phyloP scores from a whole-genome alignment of 2,888 invertebrate species.

The Tipula helvola region DNA sequence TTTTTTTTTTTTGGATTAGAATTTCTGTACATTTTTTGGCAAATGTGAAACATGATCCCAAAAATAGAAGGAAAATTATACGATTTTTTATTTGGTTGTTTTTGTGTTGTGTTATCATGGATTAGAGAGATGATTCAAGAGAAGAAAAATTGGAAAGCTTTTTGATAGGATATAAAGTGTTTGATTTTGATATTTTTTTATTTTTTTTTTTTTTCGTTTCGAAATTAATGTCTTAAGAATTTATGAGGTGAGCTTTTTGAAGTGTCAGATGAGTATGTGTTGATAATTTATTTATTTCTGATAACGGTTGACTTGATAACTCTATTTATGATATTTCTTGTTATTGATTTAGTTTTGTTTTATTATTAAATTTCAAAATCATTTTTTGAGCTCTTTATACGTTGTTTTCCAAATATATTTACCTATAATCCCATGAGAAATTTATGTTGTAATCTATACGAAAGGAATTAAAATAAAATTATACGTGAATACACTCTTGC shows the following conservation, averaged over 20 bases:
- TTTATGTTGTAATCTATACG: neutral
- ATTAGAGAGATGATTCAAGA: neutral
- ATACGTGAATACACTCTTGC: neutral
- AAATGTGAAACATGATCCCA: constrained; percentile 4
- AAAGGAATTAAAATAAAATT: neutral
- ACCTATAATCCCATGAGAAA: neutral
- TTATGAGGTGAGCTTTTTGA: neutral
- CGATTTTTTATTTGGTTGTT: neutral
- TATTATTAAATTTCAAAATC: neutral
- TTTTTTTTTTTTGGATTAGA: neutral
- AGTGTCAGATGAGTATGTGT: neutral
- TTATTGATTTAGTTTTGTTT: neutral
- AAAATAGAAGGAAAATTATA: neutral
- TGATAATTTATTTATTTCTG: neutral
- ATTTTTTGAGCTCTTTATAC: neutral
- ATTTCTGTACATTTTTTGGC: neutral
- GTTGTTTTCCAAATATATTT: neutral
- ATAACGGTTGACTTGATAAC: neutral
- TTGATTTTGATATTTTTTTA: neutral
- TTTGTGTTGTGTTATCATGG: neutral
- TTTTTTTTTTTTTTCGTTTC: neutral
- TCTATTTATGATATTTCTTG: neutral
- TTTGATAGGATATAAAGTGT: neutral
- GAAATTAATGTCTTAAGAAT: neutral
- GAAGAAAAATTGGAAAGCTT: neutral